These are phyloP conservation scores for Corapipo altera DNA, from an alignment of 2,113 vertebrate species.

Conservation along the genomic window DNA sequence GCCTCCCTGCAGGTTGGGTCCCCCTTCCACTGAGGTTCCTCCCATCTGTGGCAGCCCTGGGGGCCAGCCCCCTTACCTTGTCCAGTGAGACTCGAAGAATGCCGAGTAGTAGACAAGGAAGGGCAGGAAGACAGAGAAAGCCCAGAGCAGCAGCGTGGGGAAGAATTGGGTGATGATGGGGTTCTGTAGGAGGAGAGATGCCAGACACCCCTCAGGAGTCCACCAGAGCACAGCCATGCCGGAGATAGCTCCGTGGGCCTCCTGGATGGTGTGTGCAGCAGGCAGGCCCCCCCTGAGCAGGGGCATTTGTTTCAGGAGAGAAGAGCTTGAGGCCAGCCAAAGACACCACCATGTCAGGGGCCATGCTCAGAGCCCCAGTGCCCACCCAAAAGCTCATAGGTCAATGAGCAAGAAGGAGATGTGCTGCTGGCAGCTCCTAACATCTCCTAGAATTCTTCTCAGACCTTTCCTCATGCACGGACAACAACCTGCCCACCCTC, in stretches of 20 bases:
- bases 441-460: neutral
- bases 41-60: neutral
- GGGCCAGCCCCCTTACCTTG: conserved; percentile 77
- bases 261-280: neutral
- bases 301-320: neutral
- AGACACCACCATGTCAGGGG: neutral
- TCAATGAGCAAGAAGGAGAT: neutral
- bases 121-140: conserved; percentile 90
- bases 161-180: conserved; percentile 95
- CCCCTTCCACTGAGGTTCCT: neutral
- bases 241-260: neutral
- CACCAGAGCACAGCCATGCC: neutral
- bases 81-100: conserved; percentile 96
- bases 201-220: neutral
- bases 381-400: neutral
- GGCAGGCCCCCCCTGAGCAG: neutral
- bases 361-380: neutral
- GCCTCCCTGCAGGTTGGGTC: neutral
- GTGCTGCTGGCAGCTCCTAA: neutral
- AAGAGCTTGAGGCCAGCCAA: neutral
- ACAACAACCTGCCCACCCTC: neutral
- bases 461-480: neutral
- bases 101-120: conserved; percentile 94
- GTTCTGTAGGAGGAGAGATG: conserved; percentile 75
- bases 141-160: conserved; percentile 92